These are phyloP conservation scores for Deilephila porcellus DNA, from an alignment of 2,888 invertebrate genomes.

Conservation along the genomic window DNA sequence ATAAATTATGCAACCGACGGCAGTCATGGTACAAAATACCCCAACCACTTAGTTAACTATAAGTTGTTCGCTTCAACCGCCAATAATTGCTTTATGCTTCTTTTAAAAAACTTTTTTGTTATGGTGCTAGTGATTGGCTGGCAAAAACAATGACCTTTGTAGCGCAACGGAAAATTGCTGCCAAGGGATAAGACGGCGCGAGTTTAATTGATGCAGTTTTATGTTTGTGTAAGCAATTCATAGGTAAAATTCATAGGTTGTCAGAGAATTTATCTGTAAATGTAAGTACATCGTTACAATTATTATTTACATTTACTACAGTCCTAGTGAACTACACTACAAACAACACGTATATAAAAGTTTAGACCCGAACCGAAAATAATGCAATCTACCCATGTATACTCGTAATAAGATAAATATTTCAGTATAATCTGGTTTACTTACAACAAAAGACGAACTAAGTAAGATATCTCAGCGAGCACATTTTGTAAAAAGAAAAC, in stretches of 20 bases:
- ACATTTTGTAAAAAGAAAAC: too few species aligned
- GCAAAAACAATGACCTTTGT: slow-evolving; percentile 13
- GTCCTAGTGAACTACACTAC: too few species aligned
- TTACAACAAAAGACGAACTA: too few species aligned
- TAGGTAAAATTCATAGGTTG: not conserved
- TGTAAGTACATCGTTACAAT: too few species aligned
- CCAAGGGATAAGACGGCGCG: not conserved
- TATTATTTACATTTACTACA: too few species aligned
- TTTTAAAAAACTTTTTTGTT: not conserved
- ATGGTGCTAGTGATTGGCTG: slow-evolving; percentile 4
- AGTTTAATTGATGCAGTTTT: not conserved
- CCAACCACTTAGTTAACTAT: not conserved
- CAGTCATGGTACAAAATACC: slow-evolving; percentile 7
- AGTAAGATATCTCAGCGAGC: too few species aligned
- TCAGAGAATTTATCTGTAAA: too few species aligned
- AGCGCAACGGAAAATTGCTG: not conserved
- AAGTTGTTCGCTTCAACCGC: not conserved
- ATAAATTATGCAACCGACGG: slow-evolving; percentile 18
- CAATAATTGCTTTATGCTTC: slow-evolving; percentile 24
- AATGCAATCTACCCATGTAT: too few species aligned
- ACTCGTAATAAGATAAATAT: too few species aligned
- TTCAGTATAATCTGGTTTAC: too few species aligned
- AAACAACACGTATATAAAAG: too few species aligned
- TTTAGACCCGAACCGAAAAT: too few species aligned
- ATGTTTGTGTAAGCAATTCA: not conserved